These are phyloP conservation scores for Drosophila simulans DNA, from an alignment of 1,140 invertebrate genomes.

Conservation along the genomic window DNA sequence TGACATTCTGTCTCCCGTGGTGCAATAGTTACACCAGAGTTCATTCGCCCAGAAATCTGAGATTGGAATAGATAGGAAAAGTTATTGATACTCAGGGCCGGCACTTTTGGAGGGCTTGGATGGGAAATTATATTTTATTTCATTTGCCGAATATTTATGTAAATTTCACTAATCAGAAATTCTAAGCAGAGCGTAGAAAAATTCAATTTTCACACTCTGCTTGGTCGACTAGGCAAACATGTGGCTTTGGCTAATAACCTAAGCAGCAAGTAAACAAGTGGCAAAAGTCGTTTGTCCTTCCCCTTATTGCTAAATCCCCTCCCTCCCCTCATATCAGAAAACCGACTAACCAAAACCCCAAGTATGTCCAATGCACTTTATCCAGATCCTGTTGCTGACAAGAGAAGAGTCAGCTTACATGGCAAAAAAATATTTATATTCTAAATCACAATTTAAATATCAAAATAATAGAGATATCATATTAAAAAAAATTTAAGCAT, in stretches of 20 bases:
- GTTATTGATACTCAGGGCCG: conserved; percentile 62
- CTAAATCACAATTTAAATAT: too few relatives aligned
- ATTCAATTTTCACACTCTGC: conserved; percentile 58
- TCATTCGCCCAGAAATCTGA: conserved; percentile 23
- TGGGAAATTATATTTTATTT: conserved; percentile 45
- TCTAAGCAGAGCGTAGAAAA: conserved; percentile 10
- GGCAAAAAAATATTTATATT: too few relatives aligned
- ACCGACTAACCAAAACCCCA: conserved; percentile 29
- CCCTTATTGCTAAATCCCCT: conserved; percentile 12
- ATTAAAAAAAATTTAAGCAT: neutral
- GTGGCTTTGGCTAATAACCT: conserved; percentile 78
- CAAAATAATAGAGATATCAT: neutral
- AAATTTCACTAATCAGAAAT: conserved; percentile 37
- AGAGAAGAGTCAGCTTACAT: neutral
- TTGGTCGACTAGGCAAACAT: conserved; percentile 53
- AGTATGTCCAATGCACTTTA: conserved; percentile 61
- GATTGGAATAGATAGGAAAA: conserved; percentile 47
- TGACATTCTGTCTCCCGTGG: conserved; percentile 43
- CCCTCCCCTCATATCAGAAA: neutral
- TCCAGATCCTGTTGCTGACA: conserved; percentile 58
- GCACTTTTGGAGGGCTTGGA: conserved; percentile 33
- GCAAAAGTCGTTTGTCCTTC: conserved; percentile 20
- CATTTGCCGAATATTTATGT: conserved; percentile 61
- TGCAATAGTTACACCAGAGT: conserved; percentile 24
- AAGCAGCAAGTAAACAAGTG: conserved; percentile 72